Evolutionary conservation across 2,797 vertebrate genomes (phyloP).

Genomic region (Prionace glauca): DNA sequence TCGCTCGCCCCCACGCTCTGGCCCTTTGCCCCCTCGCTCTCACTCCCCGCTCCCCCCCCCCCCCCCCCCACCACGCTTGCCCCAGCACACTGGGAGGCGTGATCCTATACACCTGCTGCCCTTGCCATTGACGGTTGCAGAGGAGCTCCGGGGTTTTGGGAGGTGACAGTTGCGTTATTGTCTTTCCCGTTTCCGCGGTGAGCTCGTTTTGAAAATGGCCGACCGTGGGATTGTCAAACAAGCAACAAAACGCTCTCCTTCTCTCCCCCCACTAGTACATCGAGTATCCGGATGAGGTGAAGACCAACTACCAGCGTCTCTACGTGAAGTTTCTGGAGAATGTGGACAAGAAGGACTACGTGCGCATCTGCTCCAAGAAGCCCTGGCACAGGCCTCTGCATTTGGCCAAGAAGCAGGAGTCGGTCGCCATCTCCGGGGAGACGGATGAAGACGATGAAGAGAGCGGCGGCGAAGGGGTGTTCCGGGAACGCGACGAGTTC

Average conservation of each 20-base stretch:
- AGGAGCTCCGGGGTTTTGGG: neutral
- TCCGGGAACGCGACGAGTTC: conserved; percentile 50
- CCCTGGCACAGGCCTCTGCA: conserved; percentile 79
- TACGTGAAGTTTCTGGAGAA: conserved; percentile 92
- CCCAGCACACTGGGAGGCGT: neutral
- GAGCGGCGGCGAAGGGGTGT: neutral
- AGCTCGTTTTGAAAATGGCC: neutral
- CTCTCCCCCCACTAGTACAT: conserved; percentile 63
- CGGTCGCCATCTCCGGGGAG: conserved; percentile 74
- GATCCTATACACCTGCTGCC: neutral
- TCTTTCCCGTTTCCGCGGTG: neutral
- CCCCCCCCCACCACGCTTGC: no score
- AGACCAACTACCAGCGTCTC: conserved; percentile 82
- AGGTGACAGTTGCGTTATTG: neutral
- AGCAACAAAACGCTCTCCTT: neutral
- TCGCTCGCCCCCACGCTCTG: no score
- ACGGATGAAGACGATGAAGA: conserved; percentile 57
- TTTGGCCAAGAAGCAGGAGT: conserved; percentile 81
- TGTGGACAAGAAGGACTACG: conserved; percentile 86
- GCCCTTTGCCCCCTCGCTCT: no score
- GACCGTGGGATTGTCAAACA: no score
- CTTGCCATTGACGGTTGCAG: neutral
- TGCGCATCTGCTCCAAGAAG: conserved; percentile 78
- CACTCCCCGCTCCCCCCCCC: no score
- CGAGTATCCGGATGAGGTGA: conserved; percentile 86